These are phyloP conservation scores for Pseudoatta argentina DNA, from an alignment of 1,140 invertebrate genomes.

Conservation along the genomic window DNA sequence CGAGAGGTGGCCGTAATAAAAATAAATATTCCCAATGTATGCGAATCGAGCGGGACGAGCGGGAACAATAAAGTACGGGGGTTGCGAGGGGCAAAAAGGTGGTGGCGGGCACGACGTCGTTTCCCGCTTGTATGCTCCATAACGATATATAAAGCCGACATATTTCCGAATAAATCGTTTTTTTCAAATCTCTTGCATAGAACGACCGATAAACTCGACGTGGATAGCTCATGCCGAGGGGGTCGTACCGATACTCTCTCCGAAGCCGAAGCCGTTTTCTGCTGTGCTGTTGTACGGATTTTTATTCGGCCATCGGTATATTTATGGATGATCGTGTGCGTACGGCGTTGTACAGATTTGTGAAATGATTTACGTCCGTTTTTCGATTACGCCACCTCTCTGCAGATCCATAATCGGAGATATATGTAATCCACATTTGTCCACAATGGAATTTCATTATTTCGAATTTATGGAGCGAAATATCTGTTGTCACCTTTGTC, in stretches of 20 bases:
- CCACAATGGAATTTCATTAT: constrained; percentile 52
- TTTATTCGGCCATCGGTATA: constrained; percentile 53
- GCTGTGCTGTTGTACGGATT: constrained; percentile 51
- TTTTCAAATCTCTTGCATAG: constrained; percentile 74
- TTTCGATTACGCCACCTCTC: constrained; percentile 49
- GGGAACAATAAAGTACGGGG: constrained; percentile 72
- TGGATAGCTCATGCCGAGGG: constrained; percentile 30
- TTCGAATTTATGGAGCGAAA: constrained; percentile 35
- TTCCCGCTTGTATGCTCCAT: constrained; percentile 73
- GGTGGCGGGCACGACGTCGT: constrained; percentile 68
- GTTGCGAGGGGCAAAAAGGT: constrained; percentile 60
- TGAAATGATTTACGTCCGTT: constrained; percentile 50
- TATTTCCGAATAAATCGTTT: constrained; percentile 79
- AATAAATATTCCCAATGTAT: constrained; percentile 80
- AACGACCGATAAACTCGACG: constrained; percentile 73
- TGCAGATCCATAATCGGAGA: constrained; percentile 45
- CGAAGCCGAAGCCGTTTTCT: constrained; percentile 42
- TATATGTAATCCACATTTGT: constrained; percentile 50
- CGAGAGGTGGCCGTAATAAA: constrained; percentile 76
- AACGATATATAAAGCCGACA: constrained; percentile 81
- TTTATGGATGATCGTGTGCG: constrained; percentile 59
- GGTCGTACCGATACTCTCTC: constrained; percentile 22
- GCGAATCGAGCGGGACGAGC: constrained; percentile 43
- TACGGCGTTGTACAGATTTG: constrained; percentile 44
- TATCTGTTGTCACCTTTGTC: not conserved